Base-by-base conservation (phyloP, 2,113 vertebrate genomes). In the Mesitornis unicolor region DNA sequence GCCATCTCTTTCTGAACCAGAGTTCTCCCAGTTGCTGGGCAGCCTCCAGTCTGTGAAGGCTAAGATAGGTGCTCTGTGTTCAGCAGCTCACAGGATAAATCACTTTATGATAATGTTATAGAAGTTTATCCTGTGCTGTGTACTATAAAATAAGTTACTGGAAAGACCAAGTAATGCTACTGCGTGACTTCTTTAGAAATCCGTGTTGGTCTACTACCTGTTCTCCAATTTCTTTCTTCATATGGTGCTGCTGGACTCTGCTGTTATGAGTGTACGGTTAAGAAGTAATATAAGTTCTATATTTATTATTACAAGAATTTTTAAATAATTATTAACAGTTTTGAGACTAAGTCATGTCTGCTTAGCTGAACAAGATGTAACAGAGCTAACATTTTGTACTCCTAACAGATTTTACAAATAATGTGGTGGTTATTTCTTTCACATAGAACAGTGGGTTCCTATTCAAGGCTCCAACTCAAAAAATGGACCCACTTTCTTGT, bases 301-400 rank as follows among this genome's bases (percentile, higher is more conserved):
- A 98, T 97, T 98, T 98, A 98, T 97, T 96, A 97, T 95, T 63
- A 56, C 84, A 93, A 71, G 33, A 90, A 93, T 42, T 93, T 94
- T 96, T 97, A 96, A 95, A 97, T 97, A 96, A 96, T 95, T 96
- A 95, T 96, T 98, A 97, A 97, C 90, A 94, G 87, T 97, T 97
- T 93, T 87, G 90, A 87, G 97, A 87, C 77, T 80, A 90, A 83
- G 77, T 91, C 63, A 70, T 81, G n/a, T 98, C 91, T 98, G 95
- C 97, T 97, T 95, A 93, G 90, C 91, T 95, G 93, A 98, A 97
- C 96, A 97, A 97, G 95, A 96, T 97, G 93, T 97, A 98, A 97
- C 80, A 94, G 69, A 96, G 86, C 93, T 98, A 98, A 96, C 95
- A 80, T 91, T 97, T 93, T 93, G 94, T 97, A 97, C 92, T 93